These are phyloP conservation scores for Aporrectodea caliginosa DNA, from an alignment of 1,140 invertebrate genomes.

Conservation along the genomic window DNA sequence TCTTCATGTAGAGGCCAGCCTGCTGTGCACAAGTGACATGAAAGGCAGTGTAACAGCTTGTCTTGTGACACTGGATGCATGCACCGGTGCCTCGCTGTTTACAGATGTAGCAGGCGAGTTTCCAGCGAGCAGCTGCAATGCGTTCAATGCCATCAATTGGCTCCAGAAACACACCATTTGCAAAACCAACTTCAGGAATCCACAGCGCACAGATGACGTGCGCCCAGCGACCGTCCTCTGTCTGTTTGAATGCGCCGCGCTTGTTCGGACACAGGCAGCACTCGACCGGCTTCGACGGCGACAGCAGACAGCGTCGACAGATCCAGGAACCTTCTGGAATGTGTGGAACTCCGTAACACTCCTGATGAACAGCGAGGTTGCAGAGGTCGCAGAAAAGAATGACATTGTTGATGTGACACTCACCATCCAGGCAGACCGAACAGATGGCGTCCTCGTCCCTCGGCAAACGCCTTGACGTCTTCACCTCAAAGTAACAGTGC, in stretches of 20 bases:
- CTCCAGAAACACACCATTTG: conserved; percentile 83
- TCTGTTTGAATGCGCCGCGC: conserved; percentile 97
- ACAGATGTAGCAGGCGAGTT: conserved; percentile 91
- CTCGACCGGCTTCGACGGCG: conserved; percentile 88
- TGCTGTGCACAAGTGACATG: conserved; percentile 98
- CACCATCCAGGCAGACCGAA: conserved; percentile 83
- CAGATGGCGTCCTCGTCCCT: conserved; percentile 96
- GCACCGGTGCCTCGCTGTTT: conserved; percentile 89
- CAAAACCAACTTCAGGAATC: conserved; percentile 97
- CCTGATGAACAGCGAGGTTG: conserved; percentile 96
- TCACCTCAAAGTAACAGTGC: conserved; percentile 85
- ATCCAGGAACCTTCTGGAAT: conserved; percentile 99
- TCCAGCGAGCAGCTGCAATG: conserved; percentile 87
- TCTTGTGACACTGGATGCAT: conserved; percentile 96
- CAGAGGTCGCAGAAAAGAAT: conserved; percentile 99
- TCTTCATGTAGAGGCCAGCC: conserved; percentile 89
- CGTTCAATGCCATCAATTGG: conserved; percentile 94
- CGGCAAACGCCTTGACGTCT: conserved; percentile 44
- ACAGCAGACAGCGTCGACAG: conserved; percentile 88
- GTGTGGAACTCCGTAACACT: conserved; percentile 98
- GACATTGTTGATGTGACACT: conserved; percentile 94
- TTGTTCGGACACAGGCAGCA: conserved; percentile 96
- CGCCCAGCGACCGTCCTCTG: conserved; percentile 91
- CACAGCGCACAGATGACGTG: conserved; percentile 97
- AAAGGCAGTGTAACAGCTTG: conserved; percentile 93